phyloP scores from a whole-genome alignment of 1,140 invertebrate species.

The Bilobella aurantiaca region DNA sequence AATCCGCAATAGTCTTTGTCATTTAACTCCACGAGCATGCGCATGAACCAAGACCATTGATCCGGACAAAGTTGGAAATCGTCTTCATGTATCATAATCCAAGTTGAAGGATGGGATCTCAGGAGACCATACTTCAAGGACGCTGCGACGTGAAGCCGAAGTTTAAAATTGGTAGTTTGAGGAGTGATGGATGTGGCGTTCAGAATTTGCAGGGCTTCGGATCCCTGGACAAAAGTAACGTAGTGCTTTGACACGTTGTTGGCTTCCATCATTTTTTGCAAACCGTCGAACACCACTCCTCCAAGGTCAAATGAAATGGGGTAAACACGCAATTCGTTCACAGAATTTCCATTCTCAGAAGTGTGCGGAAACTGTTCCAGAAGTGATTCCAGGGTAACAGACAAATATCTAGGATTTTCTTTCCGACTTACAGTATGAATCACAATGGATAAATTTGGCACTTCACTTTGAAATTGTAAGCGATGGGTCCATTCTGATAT shows the following conservation, averaged over 20 bases:
- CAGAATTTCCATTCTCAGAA: neutral
- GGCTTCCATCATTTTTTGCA: neutral
- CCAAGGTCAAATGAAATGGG: neutral
- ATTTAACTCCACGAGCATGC: neutral
- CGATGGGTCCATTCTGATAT: no score
- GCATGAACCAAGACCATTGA: neutral
- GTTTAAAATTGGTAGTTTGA: neutral
- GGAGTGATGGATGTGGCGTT: neutral
- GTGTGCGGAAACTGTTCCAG: neutral
- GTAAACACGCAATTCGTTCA: neutral
- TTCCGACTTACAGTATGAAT: neutral
- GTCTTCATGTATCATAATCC: neutral
- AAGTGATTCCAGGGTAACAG: neutral
- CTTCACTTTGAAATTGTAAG: no score
- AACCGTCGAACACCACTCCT: neutral
- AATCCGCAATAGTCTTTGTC: neutral
- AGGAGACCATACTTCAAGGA: neutral
- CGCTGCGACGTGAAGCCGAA: neutral
- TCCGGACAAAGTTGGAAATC: neutral
- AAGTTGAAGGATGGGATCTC: neutral
- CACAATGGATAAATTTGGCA: neutral
- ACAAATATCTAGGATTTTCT: neutral
- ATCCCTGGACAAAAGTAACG: neutral
- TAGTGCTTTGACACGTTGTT: neutral
- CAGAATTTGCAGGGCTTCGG: neutral